Conservation (phyloP, 2,113 vertebrate genomes). For the Takifugu flavidus region DNA sequence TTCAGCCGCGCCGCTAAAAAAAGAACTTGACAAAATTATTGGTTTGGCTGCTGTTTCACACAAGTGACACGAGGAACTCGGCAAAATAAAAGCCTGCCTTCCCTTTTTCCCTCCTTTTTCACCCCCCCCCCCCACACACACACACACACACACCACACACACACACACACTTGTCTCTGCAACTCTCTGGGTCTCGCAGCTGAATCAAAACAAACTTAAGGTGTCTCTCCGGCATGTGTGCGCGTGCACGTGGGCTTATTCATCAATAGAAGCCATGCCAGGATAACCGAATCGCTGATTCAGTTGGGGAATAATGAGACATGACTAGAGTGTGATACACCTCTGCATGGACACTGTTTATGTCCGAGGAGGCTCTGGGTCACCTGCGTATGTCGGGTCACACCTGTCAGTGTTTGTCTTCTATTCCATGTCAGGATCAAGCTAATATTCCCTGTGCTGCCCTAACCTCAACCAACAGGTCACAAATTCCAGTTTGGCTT, state of each 20-base stretch:
- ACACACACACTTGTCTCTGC: no score
- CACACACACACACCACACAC: no score
- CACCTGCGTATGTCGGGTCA: no score
- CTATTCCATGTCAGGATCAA: no score
- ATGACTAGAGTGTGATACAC: constrained; percentile 20
- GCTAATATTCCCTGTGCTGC: no score
- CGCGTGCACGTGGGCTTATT: constrained; percentile 79
- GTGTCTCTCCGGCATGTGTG: constrained; percentile 71
- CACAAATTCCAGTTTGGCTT: no score
- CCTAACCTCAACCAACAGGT: no score
- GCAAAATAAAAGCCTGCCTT: constrained; percentile 83
- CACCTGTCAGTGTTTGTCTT: no score
- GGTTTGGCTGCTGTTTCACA: constrained; percentile 98
- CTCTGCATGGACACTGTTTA: no score
- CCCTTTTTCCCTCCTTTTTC: constrained; percentile 41
- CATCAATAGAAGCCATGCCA: constrained; percentile 71
- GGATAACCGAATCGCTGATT: constrained; percentile 77
- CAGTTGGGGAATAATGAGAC: constrained; percentile 5
- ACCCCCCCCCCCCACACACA: constrained; percentile 44
- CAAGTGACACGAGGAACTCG: constrained; percentile 90
- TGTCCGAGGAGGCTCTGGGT: no score
- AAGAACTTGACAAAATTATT: constrained; percentile 99
- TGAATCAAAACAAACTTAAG: constrained; percentile 97
- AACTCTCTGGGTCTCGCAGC: constrained; percentile 79
- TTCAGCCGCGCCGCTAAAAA: constrained; percentile 85